These are phyloP conservation scores for Amphiura filiformis DNA, from an alignment of 35 echinoderm and acorn worm species.

Conservation along the genomic window DNA sequence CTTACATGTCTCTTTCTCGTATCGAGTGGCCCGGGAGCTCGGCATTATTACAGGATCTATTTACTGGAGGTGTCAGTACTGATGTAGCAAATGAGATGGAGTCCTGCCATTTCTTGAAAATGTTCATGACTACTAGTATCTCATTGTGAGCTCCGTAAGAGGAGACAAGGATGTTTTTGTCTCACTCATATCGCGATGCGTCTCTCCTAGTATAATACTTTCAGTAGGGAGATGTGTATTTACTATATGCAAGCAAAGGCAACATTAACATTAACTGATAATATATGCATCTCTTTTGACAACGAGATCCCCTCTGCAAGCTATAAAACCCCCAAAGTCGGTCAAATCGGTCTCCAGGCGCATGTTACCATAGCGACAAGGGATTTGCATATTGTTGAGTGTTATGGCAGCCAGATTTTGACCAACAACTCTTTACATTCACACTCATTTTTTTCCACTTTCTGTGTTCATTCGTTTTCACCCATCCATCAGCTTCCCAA, in stretches of 20 bases:
- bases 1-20: background rate
- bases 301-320: background rate
- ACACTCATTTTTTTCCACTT: background rate
- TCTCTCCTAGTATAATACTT: too few relatives aligned
- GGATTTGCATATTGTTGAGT: slow-evolving; percentile 9
- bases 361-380: background rate
- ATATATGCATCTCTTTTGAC: background rate
- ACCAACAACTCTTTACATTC: background rate
- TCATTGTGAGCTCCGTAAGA: too few relatives aligned
- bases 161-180: too few relatives aligned
- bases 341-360: slow-evolving; percentile 12
- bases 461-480: background rate
- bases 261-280: background rate
- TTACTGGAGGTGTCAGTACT: background rate
- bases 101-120: background rate
- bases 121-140: too few relatives aligned
- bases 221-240: too few relatives aligned
- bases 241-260: background rate
- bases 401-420: slow-evolving; percentile 13
- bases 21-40: background rate
- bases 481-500: background rate
- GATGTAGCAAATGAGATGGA: background rate
- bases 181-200: too few relatives aligned
- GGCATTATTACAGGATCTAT: background rate
- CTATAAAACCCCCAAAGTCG: slow-evolving; percentile 5